Evolutionary conservation across 1,140 invertebrate species (phyloP), one percentile per base, ranked within the genome.

Genomic region (Whitmania pigra): DNA sequence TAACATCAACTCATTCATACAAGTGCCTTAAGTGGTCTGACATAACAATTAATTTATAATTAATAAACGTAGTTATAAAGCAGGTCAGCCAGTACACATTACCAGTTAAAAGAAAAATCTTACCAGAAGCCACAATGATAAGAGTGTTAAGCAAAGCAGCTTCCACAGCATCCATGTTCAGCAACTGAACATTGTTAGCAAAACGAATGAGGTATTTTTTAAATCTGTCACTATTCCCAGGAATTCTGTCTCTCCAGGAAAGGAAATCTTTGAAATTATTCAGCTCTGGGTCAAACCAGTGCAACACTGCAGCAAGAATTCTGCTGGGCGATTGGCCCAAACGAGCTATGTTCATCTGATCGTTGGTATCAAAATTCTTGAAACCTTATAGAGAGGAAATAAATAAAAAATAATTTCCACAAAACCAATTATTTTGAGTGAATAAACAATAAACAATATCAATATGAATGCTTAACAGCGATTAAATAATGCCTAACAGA

Each of bases 251-350:
- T 25, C 69, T 60, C 73, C 73, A 73, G 0, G 69, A 71, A 20
- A 71, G 40, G 69, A 73, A 73, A 43, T 71, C 54, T 53, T 57
- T 31, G 69, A 73, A 73, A 55, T 73, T 54, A 18, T 66, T 60
- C 68, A 57, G 57, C 31, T 73, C 57, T 22, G 53, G 53, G 68
- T 73, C 69, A 31, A 55, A 73, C 73, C 73, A 73, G 69, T 73
- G 68, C 43, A 57, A 36, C 3, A 69, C 73, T 18, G 73, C 73
- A 20, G 71, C 68, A 31, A 73, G 60, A 63, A 73, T 73, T 36
- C 73, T 53, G 22, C 73, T 73, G 31, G 71, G 73, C n/a, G 73
- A 71, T 53, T 73, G 73, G 36, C 69, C 73, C 22, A 73, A 67
- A 15, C 69, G 68, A 49, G 71, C 57, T n/a, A 73, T 71, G 11